Conservation (phyloP, 1,140 invertebrate genomes). For the Musca domestica region DNA sequence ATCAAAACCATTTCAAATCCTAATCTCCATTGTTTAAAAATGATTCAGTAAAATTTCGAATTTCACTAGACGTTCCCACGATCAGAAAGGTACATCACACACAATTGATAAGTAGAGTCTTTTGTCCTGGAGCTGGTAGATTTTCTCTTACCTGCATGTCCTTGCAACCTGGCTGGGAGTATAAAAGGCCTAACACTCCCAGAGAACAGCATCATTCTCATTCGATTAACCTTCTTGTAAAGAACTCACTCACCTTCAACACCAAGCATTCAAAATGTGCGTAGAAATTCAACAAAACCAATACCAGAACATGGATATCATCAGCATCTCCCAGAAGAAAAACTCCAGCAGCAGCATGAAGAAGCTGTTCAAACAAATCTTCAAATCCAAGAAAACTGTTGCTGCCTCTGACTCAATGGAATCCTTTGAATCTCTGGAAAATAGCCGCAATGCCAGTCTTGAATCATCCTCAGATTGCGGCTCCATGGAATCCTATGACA, state of each 20-base stretch:
- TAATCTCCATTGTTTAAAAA: too few species aligned
- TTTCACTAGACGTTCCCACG: too few species aligned
- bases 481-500: constrained; percentile 45
- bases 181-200: constrained; percentile 39
- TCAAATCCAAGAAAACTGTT: constrained; percentile 43
- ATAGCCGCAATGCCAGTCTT: constrained; percentile 46
- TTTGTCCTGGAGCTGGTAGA: too few species aligned
- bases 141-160: too few species aligned
- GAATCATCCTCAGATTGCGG: constrained; percentile 26
- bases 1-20: too few species aligned
- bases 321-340: constrained; percentile 45
- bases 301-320: constrained; percentile 31
- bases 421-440: constrained; percentile 48
- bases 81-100: too few species aligned
- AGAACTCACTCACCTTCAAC: constrained; percentile 21
- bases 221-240: constrained; percentile 46
- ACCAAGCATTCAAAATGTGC: constrained; percentile 35
- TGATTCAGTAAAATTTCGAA: too few species aligned
- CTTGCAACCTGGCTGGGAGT: constrained; percentile 27
- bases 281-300: constrained; percentile 31
- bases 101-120: too few species aligned
- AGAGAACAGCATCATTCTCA: constrained; percentile 52
- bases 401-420: constrained; percentile 38
- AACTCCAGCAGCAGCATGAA: constrained; percentile 51
- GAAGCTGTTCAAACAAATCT: constrained; percentile 46